Evolutionary conservation across 2,888 invertebrate species (phyloP).

Genomic region (Phalangium opilio): DNA sequence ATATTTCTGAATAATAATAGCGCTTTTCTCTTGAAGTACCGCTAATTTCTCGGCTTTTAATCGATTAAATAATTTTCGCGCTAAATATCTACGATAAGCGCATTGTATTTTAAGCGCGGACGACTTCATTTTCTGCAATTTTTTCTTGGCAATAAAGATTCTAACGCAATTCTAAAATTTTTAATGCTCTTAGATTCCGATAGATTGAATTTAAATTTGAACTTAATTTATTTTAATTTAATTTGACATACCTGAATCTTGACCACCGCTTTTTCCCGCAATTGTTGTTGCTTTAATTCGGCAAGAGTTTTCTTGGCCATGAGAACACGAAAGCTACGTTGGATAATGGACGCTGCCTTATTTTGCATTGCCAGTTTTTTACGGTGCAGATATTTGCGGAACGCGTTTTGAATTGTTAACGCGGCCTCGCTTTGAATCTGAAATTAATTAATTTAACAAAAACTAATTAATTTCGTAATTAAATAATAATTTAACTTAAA

Average conservation of each 20-base stretch:
- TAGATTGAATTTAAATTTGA: no score
- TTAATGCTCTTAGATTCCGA: no score
- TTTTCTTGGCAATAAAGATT: no score
- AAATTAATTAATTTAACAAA: no score
- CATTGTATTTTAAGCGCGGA: no score
- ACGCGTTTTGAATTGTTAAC: conserved; percentile 14
- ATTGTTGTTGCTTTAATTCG: background rate
- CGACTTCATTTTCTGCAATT: no score
- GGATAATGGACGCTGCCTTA: conserved; percentile 22
- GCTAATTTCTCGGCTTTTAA: no score
- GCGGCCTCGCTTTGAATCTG: conserved; percentile 17
- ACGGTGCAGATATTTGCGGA: conserved; percentile 2
- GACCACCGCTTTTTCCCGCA: background rate
- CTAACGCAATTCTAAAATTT: no score
- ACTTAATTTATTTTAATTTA: background rate
- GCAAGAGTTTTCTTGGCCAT: conserved; percentile 10
- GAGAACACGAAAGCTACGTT: conserved; percentile 19
- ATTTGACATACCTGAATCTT: conserved; percentile 2
- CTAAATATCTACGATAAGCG: no score
- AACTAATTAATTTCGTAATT: no score
- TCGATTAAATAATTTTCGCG: no score
- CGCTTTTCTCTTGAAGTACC: conserved; percentile 1
- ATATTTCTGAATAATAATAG: conserved; percentile 15
- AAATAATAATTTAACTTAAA: no score
- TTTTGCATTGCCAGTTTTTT: conserved; percentile 4